Base-by-base conservation (phyloP, 1,140 invertebrate genomes). In the Sminthurides bifidus region DNA sequence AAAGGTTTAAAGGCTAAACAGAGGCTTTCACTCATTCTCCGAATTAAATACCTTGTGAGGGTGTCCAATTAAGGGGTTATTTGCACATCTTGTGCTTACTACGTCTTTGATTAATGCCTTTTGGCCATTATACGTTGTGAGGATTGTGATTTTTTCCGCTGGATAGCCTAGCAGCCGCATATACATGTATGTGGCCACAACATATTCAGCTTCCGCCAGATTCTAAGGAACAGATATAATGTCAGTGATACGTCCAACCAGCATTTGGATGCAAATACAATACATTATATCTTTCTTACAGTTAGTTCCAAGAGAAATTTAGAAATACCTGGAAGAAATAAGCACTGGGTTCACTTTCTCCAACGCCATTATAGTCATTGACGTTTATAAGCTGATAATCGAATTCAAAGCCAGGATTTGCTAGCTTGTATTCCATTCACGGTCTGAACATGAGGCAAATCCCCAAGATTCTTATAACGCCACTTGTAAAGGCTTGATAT, bases 61-160 rank as follows among this genome's bases (percentile, higher is more conserved):
- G 62, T 81, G 74, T 8, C 95, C 95, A 67, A 99, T 93, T n/a
- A 98, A 75, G 0, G 93, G 90, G 76, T 99, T 98, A 43, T 84
- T 83, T 0, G 86, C 89, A 74, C 95, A 99, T 58, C 93, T 77
- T 44, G 88, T 86, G 63, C 92, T 84, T 44, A 98, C 85, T 8
- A 99, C 92, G 73, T 99, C 96, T 26, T 91, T 72, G 29, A 99
- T 89, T 19, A 99, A 76, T 73, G 96, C 91, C 70, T 98, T 98
- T 72, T 99, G 96, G 8, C 96, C 96, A 74, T 99, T 99, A 71
- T 99, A 99, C 0, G 96, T 98, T 0, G 95, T 98, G n/a, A 99
- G 71, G 65, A 99, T 97, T 15, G 94, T 95, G 56, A 99, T 97
- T 72, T 93, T 93, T 51, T 93, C 84, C 0, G 93, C 90, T 0